Evolutionary conservation across 2,113 vertebrate genomes (phyloP), one percentile per base, ranked within the genome.

Genomic region (Pelodiscus sinensis): DNA sequence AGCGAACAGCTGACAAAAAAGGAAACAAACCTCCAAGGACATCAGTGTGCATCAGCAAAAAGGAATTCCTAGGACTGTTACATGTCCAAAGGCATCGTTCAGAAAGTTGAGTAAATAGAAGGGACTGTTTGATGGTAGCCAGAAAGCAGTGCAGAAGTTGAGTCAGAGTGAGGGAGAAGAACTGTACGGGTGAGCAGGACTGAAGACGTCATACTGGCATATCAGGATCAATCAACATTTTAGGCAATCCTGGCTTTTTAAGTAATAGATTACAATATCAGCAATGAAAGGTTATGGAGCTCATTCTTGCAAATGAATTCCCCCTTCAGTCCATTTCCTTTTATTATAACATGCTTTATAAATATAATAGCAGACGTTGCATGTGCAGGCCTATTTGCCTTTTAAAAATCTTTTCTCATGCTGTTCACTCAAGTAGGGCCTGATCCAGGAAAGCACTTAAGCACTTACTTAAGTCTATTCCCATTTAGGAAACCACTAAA

Each of bases 21-120:
- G 4, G 81, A 92, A 85, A 92, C 88, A 85, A 88, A 78, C n/a
- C 86, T 93, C 88, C 79, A 92, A 84, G 81, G 60, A 96, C 75
- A 94, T 93, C 57, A 81, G 51, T 73, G 65, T 87, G 93, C 56
- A 3, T 92, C 88, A 96, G 90, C 86, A 94, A 92, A 89, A 95
- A 95, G 86, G 89, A 96, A 92, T 35, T 92, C 83, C 84, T 56
- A 82, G 55, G 79, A 89, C 87, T 94, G 82, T 79, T 94, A 35
- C 10, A 75, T 84, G 58, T 90, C 92, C 86, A 94, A 68, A 85
- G 87, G 90, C 93, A 95, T 87, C 52, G 86, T 25, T 92, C 79
- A 79, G 80, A 96, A 81, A 52, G 87, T 57, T 80, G 80, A 93
- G 57, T 90, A 92, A 95, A 79, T 92, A 80, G 15, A 84, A 71